Percentiles rank a stretch among this genome's conserved stretches.
Evolutionary conservation across 2,113 vertebrate species (phyloP).

Genomic region (Phaethon lepturus): DNA sequence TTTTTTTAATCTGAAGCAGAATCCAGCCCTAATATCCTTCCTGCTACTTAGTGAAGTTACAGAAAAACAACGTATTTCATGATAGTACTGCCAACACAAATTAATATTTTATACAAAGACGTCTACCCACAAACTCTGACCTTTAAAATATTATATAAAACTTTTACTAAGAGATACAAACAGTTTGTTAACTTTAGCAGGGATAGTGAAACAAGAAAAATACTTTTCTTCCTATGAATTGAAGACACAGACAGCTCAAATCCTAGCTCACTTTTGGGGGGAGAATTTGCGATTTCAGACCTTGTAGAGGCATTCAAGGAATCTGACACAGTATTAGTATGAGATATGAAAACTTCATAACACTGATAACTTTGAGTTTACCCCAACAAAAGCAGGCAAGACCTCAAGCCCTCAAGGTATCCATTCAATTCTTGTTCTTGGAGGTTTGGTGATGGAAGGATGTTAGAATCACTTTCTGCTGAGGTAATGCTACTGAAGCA

Average conservation of each 20-base stretch:
- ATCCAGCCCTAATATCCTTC: conserved; percentile 39
- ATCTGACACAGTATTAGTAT: fast-evolving
- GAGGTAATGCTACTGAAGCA: background rate
- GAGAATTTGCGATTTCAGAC: background rate
- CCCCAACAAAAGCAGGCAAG: background rate
- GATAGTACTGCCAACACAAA: conserved; percentile 29
- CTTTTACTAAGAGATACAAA: background rate
- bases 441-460: background rate
- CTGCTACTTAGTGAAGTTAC: background rate
- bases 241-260: background rate
- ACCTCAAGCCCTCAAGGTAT: background rate
- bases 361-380: background rate
- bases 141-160: conserved; percentile 43
- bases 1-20: background rate
- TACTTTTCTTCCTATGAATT: background rate
- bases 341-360: background rate
- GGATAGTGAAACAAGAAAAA: background rate
- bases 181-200: background rate
- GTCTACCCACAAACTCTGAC: background rate
- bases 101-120: conserved; percentile 29
- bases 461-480: background rate
- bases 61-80: background rate
- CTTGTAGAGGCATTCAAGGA: background rate
- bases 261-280: background rate
- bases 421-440: background rate